Percentiles rank a stretch among this genome's conserved stretches.
Evolutionary conservation across 2,797 vertebrate species (phyloP).

Genomic region (Kryptopterus vitreolus): DNA sequence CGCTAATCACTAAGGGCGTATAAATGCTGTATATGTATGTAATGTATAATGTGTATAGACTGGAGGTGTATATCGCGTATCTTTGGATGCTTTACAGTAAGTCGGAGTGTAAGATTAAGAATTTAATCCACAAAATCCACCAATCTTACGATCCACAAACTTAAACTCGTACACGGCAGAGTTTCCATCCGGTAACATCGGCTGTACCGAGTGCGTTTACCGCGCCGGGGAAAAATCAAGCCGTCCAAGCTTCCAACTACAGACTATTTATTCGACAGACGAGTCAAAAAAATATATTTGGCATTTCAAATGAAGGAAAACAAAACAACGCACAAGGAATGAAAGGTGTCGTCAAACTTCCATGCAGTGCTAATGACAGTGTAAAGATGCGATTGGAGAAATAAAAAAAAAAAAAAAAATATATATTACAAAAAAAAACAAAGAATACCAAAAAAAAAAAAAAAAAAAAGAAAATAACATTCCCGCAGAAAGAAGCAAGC

Average conservation of each 20-base stretch:
- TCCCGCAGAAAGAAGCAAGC: slow-evolving; percentile 76
- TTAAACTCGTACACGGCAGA: too few relatives aligned
- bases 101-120: too few relatives aligned
- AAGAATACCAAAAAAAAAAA: slow-evolving; percentile 71
- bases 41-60: too few relatives aligned
- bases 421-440: slow-evolving; percentile 69
- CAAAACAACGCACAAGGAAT: slow-evolving; percentile 67
- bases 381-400: slow-evolving; percentile 59
- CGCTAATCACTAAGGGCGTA: too few relatives aligned
- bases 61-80: too few relatives aligned
- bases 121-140: too few relatives aligned
- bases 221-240: not conserved
- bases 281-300: slow-evolving; percentile 73
- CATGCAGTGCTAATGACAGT: slow-evolving; percentile 76
- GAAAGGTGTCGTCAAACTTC: slow-evolving; percentile 70
- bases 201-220: too few relatives aligned
- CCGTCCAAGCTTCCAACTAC: slow-evolving; percentile 61
- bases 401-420: slow-evolving; percentile 62
- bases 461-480: slow-evolving; percentile 71
- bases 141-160: too few relatives aligned
- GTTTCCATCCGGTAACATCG: too few relatives aligned
- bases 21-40: too few relatives aligned
- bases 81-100: too few relatives aligned
- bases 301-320: slow-evolving; percentile 72
- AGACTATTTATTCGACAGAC: slow-evolving; percentile 78